Base-by-base conservation (phyloP, 1,140 invertebrate genomes). In the Hirudo medicinalis region DNA sequence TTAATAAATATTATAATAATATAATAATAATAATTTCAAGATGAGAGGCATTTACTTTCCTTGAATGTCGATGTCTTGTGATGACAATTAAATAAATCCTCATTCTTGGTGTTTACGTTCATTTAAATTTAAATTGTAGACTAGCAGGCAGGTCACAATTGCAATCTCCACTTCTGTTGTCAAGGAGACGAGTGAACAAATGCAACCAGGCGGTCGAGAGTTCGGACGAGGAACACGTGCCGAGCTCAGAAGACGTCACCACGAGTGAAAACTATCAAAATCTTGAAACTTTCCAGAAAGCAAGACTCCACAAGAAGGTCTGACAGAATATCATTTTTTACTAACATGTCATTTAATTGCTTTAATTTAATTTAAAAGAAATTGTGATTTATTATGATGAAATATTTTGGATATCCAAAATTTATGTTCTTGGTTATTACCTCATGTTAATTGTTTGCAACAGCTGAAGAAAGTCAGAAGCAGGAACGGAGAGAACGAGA, bases 271-370 rank as follows among this genome's bases (percentile, higher is more conserved):
- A 89, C 81, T 94, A 91, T 78, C 87, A 88, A 73, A 90, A 95
- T 81, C 84, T 95, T 71, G 92, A 96, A 83, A 92, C 89, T 67
- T 94, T 95, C 80, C 93, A 96, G 80, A 95, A 95, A 83, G 90
- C 91, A 54, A 92, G 94, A 78, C 85, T 95, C 49, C 87, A 90
- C 75, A 92, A 95, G 80, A 94, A 95, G 88, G 92, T 94, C 29
- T 22, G 67, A 19, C 43, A 36, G 32, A 36, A 36, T 36, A 36
- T 36, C 32, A 36, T 36, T 36, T 36, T 2, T 36, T 36, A 36
- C 32, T 6, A 2, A 36, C 6, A 3, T 36, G 6, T 36, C 6
- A 36, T 36, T 36, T 36, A 36, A 36, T 6, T 36, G 32, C 32
- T 36, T 36, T 36, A 36, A 6, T n/a, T n/a, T n/a, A n/a, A n/a